These are phyloP conservation scores for Phenganax marumi DNA, from an alignment of 92 coral and sea anemone genomes.

Conservation along the genomic window DNA sequence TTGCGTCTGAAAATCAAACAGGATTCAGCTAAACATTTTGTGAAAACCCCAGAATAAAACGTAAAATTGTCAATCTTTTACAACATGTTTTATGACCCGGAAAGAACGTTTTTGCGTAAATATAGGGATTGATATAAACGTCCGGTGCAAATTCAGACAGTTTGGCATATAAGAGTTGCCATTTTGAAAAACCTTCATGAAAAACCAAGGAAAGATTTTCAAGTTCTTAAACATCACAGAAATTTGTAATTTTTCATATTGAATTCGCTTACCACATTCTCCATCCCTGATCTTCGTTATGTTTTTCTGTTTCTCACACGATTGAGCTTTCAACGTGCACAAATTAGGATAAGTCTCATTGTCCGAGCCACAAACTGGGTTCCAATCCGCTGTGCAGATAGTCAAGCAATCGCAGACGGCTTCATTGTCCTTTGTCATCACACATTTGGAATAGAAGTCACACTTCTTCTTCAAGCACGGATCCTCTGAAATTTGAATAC, in stretches of 20 bases:
- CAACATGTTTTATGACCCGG: no score
- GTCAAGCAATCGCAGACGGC: conserved; percentile 59
- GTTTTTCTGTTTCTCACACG: conserved; percentile 55
- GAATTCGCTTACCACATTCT: conserved; percentile 57
- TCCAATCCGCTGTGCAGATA: conserved; percentile 44
- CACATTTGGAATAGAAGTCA: conserved; percentile 25
- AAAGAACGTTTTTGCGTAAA: no score
- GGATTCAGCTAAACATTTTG: neutral
- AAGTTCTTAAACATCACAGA: neutral
- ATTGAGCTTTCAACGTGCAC: conserved; percentile 68
- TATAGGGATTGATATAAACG: no score
- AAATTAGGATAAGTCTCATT: conserved; percentile 71
- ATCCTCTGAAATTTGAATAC: neutral
- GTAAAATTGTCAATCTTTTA: neutral
- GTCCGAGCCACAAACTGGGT: conserved; percentile 83
- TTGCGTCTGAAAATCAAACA: neutral
- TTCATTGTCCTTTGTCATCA: neutral
- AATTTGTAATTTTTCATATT: neutral
- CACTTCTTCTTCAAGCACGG: conserved; percentile 11
- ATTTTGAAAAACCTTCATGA: neutral
- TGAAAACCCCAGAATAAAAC: neutral
- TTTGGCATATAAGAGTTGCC: no score
- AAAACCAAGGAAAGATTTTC: neutral
- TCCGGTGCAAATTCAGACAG: no score
- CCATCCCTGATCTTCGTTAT: conserved; percentile 49